Conservation (phyloP, 2,113 vertebrate genomes). For the Cottus gobio region DNA sequence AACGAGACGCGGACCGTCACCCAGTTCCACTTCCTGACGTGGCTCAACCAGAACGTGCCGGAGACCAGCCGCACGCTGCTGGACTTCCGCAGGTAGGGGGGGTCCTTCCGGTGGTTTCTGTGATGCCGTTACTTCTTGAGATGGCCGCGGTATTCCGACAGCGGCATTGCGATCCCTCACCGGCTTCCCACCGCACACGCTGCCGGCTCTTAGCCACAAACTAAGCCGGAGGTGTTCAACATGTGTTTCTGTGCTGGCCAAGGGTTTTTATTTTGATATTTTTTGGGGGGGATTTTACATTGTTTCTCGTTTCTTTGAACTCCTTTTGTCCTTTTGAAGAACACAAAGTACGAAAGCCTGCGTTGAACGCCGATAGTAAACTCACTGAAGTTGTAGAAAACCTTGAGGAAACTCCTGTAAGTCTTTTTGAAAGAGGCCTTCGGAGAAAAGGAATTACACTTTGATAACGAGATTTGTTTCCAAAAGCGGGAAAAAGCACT, state of each 20-base stretch:
- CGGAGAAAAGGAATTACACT: not conserved
- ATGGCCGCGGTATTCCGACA: too few relatives aligned
- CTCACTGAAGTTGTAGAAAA: not conserved
- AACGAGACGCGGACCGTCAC: slow-evolving; percentile 96
- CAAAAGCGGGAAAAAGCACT: slow-evolving; percentile 7
- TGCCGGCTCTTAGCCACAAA: too few relatives aligned
- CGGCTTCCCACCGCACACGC: too few relatives aligned
- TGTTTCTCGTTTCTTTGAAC: not conserved
- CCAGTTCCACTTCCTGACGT: slow-evolving; percentile 99
- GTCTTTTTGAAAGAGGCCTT: slow-evolving; percentile 3
- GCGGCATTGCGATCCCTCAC: too few relatives aligned
- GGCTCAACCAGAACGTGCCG: slow-evolving; percentile 92
- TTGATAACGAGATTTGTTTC: slow-evolving; percentile 7
- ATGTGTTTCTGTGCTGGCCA: not conserved
- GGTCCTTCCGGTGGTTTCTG: not conserved
- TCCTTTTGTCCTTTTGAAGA: not conserved
- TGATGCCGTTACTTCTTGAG: too few relatives aligned
- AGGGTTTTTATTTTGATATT: not conserved
- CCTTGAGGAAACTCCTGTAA: slow-evolving; percentile 15
- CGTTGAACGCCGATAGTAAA: slow-evolving; percentile 9
- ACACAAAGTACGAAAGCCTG: not conserved
- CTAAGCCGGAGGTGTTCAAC: too few relatives aligned
- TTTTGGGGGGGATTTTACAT: not conserved
- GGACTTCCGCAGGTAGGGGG: slow-evolving; percentile 96
- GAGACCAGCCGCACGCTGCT: slow-evolving; percentile 91